A percentile compares a stretch with the other conserved stretches of the same genome.
Conservation (phyloP, 2,113 vertebrate genomes). For the Danionella cerebrum region DNA sequence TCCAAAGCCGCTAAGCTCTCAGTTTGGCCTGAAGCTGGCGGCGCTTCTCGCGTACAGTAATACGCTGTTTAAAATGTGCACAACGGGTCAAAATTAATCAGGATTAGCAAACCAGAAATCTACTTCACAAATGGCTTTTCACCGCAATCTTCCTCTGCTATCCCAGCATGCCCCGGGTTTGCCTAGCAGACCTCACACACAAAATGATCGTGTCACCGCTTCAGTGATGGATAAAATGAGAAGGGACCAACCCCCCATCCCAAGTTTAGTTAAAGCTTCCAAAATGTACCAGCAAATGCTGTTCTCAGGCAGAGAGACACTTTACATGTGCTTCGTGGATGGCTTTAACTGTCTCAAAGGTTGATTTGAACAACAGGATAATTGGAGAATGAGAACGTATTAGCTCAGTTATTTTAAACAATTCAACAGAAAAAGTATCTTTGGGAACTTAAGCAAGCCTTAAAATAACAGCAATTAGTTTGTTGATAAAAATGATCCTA, state of each 20-base stretch:
- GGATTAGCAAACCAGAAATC: conserved; percentile 75
- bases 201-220: background rate
- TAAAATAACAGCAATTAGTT: too few relatives aligned
- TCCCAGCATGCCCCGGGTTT: conserved; percentile 64
- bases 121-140: conserved; percentile 74
- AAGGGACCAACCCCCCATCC: background rate
- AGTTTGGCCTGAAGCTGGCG: conserved; percentile 65
- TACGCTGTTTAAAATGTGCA: conserved; percentile 76
- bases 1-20: conserved; percentile 72
- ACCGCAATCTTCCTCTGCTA: conserved; percentile 46
- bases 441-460: too few relatives aligned
- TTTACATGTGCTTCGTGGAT: too few relatives aligned
- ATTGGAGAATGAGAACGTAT: too few relatives aligned
- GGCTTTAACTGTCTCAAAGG: too few relatives aligned
- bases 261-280: background rate
- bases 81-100: conserved; percentile 79
- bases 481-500: too few relatives aligned
- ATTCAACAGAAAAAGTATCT: too few relatives aligned
- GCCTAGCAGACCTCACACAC: conserved; percentile 34
- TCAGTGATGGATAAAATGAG: conserved; percentile 12
- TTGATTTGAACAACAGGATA: too few relatives aligned
- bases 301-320: background rate
- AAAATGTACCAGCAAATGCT: background rate
- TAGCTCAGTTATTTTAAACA: too few relatives aligned
- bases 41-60: conserved; percentile 72